Evolutionary conservation across 30 jellyfish, hydroid and myxozoan genomes (phyloP).

Genomic region (Hydra vulgaris): DNA sequence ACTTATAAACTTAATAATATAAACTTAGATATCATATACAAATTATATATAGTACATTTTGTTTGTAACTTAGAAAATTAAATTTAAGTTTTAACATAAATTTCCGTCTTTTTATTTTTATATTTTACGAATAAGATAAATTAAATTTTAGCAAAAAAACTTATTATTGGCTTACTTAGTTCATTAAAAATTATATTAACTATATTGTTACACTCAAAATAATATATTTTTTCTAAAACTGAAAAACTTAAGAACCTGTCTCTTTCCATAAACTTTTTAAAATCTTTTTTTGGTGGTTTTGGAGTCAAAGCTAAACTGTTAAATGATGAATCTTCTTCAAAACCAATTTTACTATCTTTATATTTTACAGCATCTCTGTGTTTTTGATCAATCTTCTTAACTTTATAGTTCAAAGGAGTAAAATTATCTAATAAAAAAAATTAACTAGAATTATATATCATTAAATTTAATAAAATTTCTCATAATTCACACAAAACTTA

Average conservation of each 20-base stretch:
- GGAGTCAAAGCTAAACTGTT: constrained; percentile 83
- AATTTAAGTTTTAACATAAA: no score
- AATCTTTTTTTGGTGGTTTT: constrained; percentile 90
- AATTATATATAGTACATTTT: not conserved
- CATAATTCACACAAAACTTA: not conserved
- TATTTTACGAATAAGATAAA: no score
- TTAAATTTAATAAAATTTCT: not conserved
- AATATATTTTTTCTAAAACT: no score
- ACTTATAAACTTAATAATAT: not conserved
- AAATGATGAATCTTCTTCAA: constrained; percentile 86
- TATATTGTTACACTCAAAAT: no score
- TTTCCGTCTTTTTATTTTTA: no score
- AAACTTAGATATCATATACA: not conserved
- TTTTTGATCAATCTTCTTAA: constrained; percentile 36
- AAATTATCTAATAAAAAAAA: constrained; percentile 46
- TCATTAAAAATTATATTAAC: no score
- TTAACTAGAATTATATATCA: not conserved
- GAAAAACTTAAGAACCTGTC: no score
- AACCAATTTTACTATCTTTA: constrained; percentile 88
- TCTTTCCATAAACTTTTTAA: constrained; percentile 86
- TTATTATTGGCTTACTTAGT: no score
- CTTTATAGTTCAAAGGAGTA: constrained; percentile 51
- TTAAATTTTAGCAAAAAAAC: no score
- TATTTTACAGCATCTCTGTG: constrained; percentile 80
- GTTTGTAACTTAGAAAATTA: no score